Evolutionary conservation across 2,797 vertebrate genomes (phyloP), one percentile per base, ranked within the genome.

Genomic region (Cetoscarus ocellatus): DNA sequence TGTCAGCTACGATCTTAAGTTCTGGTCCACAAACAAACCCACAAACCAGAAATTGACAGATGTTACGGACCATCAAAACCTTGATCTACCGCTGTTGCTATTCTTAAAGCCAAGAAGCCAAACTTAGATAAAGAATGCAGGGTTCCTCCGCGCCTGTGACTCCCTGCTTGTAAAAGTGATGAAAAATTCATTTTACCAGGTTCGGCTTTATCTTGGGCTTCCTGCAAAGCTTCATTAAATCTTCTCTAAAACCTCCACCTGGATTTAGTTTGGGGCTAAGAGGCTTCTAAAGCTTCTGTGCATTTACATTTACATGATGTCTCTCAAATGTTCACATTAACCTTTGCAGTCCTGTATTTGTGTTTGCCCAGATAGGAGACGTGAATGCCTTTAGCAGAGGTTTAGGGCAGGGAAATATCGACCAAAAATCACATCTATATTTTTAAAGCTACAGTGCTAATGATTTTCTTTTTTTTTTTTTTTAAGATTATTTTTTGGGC

Each of bases 141-240:
- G 67, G 58, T 53, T 81, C 67, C 70, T 82, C 63, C 44, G 55
- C 27, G 66, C 9, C 6, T 34, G 38, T 1, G 53, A 69, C 68
- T 75, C 61, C 56, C 64, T 59, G 75, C 75, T 42, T 18, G 54
- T 79, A 53, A 79, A 86, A 57, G 53, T 65, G 57, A 83, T 85
- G 70, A 84, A 86, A 86, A 76, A 82, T 83, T 70, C 70, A 80
- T 87, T 79, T 66, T n/a, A 9, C 76, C 62, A 66, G 75, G 73
- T 84, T 79, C 55, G 53, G 51, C 62, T 86, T 79, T 70, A 77
- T 84, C 82, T 67, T 17, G 36, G 67, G 62, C 78, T 83, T 57
- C 67, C 47, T 59, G 74, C 63, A 67, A 80, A 86, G 80, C 73
- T 45, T 81, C 68, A 58, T 78, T 82, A 79, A 78, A 53, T 77